Conservation (phyloP, 2,888 invertebrate genomes). For the Antitype chi region DNA sequence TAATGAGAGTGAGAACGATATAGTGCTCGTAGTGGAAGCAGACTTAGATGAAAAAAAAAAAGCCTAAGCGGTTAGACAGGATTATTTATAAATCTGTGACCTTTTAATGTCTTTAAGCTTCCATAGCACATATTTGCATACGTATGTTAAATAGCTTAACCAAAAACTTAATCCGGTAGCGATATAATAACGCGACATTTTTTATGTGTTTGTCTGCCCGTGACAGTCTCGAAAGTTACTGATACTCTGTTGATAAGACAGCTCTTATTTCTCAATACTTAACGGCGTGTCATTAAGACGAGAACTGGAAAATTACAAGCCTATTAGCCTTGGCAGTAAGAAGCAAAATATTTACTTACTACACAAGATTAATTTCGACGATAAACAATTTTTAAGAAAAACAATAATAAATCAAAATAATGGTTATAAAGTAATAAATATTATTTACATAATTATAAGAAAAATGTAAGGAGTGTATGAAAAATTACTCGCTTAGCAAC, state of each 20-base stretch:
- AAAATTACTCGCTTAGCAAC: background rate
- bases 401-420: constrained; percentile 10
- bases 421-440: background rate
- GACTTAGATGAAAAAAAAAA: background rate
- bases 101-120: constrained; percentile 1
- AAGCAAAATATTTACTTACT: constrained; percentile 33
- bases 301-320: constrained; percentile 44
- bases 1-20: background rate
- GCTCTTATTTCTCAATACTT: background rate
- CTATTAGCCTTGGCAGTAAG: constrained; percentile 22
- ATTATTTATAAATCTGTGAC: constrained; percentile 3
- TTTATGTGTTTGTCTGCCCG: background rate
- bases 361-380: constrained; percentile 23
- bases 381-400: constrained; percentile 21
- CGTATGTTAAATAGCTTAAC: background rate
- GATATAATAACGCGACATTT: background rate
- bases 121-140: background rate
- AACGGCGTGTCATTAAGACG: constrained; percentile 8
- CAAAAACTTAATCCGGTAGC: background rate
- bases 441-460: background rate
- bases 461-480: background rate
- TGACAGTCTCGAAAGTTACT: constrained; percentile 1
- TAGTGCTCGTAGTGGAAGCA: background rate
- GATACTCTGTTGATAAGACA: constrained; percentile 8
- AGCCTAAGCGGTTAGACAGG: background rate